Evolutionary conservation across 2,113 vertebrate species (phyloP).

Genomic region (Anguilla rostrata): DNA sequence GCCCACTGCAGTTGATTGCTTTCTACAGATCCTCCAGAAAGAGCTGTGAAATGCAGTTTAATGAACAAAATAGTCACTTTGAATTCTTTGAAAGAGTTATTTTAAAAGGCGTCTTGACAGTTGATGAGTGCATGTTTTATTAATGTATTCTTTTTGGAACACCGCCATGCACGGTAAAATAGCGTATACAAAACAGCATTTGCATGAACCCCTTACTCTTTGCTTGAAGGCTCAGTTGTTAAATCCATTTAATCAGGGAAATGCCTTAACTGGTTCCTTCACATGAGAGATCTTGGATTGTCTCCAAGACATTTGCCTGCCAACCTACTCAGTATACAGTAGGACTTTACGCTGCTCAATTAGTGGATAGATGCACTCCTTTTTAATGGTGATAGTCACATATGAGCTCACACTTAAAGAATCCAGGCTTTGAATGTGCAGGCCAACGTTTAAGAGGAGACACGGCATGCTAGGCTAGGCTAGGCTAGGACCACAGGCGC

Average conservation of each 20-base stretch:
- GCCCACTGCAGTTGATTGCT: neutral
- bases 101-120: neutral
- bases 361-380: neutral
- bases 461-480: neutral
- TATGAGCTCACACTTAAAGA: neutral
- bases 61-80: neutral
- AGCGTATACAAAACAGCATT: neutral
- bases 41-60: neutral
- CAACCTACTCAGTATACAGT: neutral
- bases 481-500: neutral
- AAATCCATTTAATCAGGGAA: neutral
- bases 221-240: neutral
- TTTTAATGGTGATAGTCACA: neutral
- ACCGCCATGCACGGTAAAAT: neutral
- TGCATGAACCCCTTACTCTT: neutral
- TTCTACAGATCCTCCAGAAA: neutral
- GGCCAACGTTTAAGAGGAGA: neutral
- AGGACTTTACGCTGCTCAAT: neutral
- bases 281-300: neutral
- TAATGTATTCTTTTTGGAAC: neutral
- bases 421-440: neutral
- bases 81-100: neutral
- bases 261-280: neutral
- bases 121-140: neutral
- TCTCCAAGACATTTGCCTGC: neutral